A percentile compares a stretch with the other conserved stretches of the same genome.
Conservation (phyloP, 2,797 vertebrate species). For the Mergus octosetaceus region DNA sequence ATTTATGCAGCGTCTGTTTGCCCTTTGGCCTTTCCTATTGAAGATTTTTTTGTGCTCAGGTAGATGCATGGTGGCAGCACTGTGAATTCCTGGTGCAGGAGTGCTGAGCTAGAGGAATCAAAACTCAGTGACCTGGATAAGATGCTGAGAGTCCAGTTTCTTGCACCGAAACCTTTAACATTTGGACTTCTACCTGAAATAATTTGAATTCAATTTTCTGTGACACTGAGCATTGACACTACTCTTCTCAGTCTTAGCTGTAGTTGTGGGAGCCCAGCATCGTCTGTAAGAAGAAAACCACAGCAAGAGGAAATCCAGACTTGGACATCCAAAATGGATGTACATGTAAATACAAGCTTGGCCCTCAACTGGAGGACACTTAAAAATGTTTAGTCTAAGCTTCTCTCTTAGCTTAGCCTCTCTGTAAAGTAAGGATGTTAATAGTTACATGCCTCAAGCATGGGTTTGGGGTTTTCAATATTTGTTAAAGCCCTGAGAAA, state of each 20-base stretch:
- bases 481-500: not conserved
- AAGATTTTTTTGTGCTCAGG: not conserved
- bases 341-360: not conserved
- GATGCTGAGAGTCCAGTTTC: not conserved
- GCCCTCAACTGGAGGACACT: not conserved
- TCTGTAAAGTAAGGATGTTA: not conserved
- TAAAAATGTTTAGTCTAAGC: not conserved
- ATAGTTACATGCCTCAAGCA: not conserved
- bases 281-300: not conserved
- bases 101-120: constrained; percentile 24
- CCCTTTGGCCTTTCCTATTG: constrained; percentile 7
- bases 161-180: not conserved
- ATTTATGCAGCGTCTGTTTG: not conserved
- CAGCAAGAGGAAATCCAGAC: not conserved
- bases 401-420: not conserved
- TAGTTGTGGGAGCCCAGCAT: not conserved
- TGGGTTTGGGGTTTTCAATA: not conserved
- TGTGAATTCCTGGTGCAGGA: not conserved
- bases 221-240: not conserved
- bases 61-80: not conserved
- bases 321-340: not conserved
- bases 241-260: not conserved
- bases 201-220: not conserved
- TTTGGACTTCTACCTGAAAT: not conserved
- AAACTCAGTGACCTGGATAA: not conserved